Evolutionary conservation across 2,113 vertebrate genomes (phyloP).

Genomic region (Oreochromis niloticus): DNA sequence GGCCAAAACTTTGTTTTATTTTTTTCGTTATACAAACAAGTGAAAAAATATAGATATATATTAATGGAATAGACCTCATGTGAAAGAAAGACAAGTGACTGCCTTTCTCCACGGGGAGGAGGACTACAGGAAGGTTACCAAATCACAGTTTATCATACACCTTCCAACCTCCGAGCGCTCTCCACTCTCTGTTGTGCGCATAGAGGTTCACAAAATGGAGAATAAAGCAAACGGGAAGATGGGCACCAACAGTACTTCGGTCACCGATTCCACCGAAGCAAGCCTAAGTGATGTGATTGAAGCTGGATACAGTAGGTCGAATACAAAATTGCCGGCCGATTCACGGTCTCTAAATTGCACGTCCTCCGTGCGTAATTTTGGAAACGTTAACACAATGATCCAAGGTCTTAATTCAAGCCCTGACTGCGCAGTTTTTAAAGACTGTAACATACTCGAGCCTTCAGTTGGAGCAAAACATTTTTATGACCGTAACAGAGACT

Average conservation of each 20-base stretch:
- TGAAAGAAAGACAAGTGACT: slow-evolving; percentile 3
- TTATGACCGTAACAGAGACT: slow-evolving; percentile 36
- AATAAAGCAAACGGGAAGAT: slow-evolving; percentile 24
- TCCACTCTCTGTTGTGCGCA: neutral
- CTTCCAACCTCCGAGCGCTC: neutral
- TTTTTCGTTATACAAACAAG: neutral
- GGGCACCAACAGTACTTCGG: slow-evolving; percentile 10
- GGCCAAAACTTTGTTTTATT: neutral
- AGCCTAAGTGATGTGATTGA: slow-evolving; percentile 29
- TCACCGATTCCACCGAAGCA: slow-evolving; percentile 19
- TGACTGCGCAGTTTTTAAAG: slow-evolving; percentile 27
- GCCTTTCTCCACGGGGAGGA: slow-evolving; percentile 36
- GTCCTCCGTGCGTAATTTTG: slow-evolving; percentile 57
- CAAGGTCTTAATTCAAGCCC: neutral
- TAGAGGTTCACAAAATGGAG: slow-evolving; percentile 6
- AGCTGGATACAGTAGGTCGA: neutral
- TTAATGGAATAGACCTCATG: neutral
- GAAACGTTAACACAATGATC: slow-evolving; percentile 8
- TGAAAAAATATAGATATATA: neutral
- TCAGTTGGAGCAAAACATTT: slow-evolving; percentile 21
- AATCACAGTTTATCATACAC: neutral
- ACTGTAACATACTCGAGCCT: slow-evolving; percentile 11
- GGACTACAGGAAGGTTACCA: slow-evolving; percentile 28
- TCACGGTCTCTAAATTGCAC: neutral
- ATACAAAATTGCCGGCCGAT: neutral